These are phyloP conservation scores for Colinus virginianus DNA, from an alignment of 2,113 vertebrate genomes.

Conservation along the genomic window DNA sequence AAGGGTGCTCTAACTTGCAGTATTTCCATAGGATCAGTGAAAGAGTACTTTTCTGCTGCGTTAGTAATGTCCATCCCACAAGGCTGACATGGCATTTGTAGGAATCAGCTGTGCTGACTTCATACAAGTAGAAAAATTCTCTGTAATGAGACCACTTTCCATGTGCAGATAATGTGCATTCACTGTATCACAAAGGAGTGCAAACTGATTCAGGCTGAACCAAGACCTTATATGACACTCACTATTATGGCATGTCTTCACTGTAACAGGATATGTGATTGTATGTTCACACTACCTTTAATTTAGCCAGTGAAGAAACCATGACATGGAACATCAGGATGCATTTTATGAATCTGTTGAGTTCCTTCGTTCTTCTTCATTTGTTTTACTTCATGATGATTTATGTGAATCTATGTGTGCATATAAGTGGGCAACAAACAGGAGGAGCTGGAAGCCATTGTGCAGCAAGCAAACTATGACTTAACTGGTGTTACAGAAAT, in stretches of 20 bases:
- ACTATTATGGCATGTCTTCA: constrained; percentile 26
- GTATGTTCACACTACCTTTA: constrained; percentile 38
- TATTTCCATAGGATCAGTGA: constrained; percentile 16
- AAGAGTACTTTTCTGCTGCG: constrained; percentile 10
- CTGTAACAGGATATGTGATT: constrained; percentile 40
- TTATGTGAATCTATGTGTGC: not conserved
- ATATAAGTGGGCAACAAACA: no score
- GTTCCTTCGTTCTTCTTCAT: not conserved
- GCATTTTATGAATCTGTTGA: not conserved
- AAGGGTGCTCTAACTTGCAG: not conserved
- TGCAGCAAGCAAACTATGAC: no score
- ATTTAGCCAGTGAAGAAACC: constrained; percentile 2
- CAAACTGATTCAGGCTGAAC: constrained; percentile 60
- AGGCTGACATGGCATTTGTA: constrained; percentile 46
- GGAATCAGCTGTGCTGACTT: constrained; percentile 20
- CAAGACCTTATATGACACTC: constrained; percentile 49
- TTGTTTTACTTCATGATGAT: not conserved
- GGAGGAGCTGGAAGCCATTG: no score
- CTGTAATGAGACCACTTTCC: constrained; percentile 39
- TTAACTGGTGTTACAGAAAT: no score
- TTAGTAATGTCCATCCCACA: constrained; percentile 35
- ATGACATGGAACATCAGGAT: not conserved
- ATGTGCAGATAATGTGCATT: constrained; percentile 44
- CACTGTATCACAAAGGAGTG: not conserved
- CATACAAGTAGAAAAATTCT: constrained; percentile 22